Base-by-base conservation (phyloP, 1,140 invertebrate species). In the Papilio xuthus region DNA sequence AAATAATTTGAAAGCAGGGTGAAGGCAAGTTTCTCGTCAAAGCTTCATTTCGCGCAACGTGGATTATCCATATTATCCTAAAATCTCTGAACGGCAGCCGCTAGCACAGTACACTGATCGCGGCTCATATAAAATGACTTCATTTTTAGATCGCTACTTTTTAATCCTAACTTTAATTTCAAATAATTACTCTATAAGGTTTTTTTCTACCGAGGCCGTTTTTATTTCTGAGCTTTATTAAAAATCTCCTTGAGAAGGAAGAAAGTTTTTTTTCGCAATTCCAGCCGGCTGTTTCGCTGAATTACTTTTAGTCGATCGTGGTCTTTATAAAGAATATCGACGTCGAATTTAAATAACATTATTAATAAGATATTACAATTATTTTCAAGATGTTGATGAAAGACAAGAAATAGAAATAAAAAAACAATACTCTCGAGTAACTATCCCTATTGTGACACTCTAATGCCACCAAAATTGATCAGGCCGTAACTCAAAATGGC, bases 31-130 rank as follows among this genome's bases (percentile, higher is more conserved):
- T 85, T 86, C 81, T 78, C 78, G 79, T 82, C 83, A 79, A 83
- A 84, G 87, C 87, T 85, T 90, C 88, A 89, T 89, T 87, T 83
- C 84, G 79, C 84, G 82, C 86, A 81, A 72, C 81, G 79, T 81
- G 88, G 89, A 89, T 90, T 89, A 90, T 90, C 89, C 88, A 89
- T 89, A 90, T 90, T 90, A 90, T 90, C 88, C 87, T 77, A 86
- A 88, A 90, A 90, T 90, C 89, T 90, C 81, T 79, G 85, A 88
- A 84, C 82, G 83, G 81, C 88, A 89, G 85, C 83, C 83, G 84
- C 80, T 79, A 79, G 81, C 82, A 77, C 74, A 81, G 78, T 80
- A 86, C 82, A 86, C 85, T 87, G 83, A 88, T 89, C 83, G 85
- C 73, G 71, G 83, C 81, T 85, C 84, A 88, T 84, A 85, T 85